These are phyloP conservation scores for Menidia menidia DNA, from an alignment of 2,797 vertebrate genomes.

Conservation along the genomic window DNA sequence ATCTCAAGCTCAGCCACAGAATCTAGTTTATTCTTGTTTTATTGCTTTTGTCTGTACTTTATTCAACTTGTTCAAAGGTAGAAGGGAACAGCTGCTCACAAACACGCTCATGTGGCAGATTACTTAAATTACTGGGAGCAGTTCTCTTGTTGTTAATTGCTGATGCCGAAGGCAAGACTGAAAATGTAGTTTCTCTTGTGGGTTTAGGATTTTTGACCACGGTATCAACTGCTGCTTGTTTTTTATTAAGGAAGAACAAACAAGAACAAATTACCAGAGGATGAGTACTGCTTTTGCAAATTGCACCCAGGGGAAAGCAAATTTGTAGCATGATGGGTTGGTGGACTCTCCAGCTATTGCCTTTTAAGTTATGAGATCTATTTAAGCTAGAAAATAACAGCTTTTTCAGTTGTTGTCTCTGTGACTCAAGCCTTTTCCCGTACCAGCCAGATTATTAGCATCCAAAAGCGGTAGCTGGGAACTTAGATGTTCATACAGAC, in stretches of 20 bases:
- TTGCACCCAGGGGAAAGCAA: slow-evolving; percentile 35
- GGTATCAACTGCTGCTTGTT: slow-evolving; percentile 31
- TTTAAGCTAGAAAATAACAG: not conserved
- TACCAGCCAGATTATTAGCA: not conserved
- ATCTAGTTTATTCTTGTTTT: slow-evolving; percentile 4
- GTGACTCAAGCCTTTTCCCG: not conserved
- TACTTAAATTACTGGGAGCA: slow-evolving; percentile 19
- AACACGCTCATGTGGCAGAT: slow-evolving; percentile 31
- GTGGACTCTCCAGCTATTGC: slow-evolving; percentile 27
- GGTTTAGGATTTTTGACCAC: slow-evolving; percentile 36
- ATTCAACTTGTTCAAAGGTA: not conserved
- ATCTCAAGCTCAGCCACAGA: not conserved
- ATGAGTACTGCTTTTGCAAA: slow-evolving; percentile 38
- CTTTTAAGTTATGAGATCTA: slow-evolving; percentile 5
- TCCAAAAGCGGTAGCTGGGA: not conserved
- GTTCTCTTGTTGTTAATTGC: slow-evolving; percentile 43
- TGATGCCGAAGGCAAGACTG: slow-evolving; percentile 16
- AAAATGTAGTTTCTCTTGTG: slow-evolving; percentile 40
- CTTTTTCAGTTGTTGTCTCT: not conserved
- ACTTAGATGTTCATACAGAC: too few relatives aligned
- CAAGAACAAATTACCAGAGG: slow-evolving; percentile 54
- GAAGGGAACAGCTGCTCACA: slow-evolving; percentile 3
- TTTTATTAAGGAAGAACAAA: slow-evolving; percentile 43
- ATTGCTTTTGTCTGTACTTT: not conserved
- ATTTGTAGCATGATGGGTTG: slow-evolving; percentile 23